Conservation (phyloP, 2,888 invertebrate species). For the Alitta virens region DNA sequence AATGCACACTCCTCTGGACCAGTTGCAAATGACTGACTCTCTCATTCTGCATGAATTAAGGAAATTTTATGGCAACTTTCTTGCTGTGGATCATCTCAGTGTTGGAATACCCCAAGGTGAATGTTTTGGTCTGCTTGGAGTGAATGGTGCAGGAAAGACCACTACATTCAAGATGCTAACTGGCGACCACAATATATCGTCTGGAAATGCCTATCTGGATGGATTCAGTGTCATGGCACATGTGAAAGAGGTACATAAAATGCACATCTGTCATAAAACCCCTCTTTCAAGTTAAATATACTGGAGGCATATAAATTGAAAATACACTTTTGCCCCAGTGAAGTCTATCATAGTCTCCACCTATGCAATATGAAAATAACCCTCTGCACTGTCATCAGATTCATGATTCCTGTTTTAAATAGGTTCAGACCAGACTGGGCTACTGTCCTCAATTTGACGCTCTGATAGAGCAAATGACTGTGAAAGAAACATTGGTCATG, state of each 20-base stretch:
- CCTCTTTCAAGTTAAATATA: no score
- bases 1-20: slow-evolving; percentile 29
- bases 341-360: no score
- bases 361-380: no score
- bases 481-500: slow-evolving; percentile 30
- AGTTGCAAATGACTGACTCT: slow-evolving; percentile 51
- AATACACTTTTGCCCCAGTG: no score
- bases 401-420: slow-evolving; percentile 18
- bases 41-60: slow-evolving; percentile 66
- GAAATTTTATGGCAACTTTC: slow-evolving; percentile 70
- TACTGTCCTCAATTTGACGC: slow-evolving; percentile 65
- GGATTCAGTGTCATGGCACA: slow-evolving; percentile 55
- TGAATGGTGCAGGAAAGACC: slow-evolving; percentile 67
- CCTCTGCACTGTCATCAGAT: no score
- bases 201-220: slow-evolving; percentile 61
- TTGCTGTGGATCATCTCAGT: slow-evolving; percentile 77
- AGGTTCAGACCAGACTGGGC: slow-evolving; percentile 73
- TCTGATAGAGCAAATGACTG: slow-evolving; percentile 33
- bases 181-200: slow-evolving; percentile 60
- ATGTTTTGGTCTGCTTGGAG: slow-evolving; percentile 77
- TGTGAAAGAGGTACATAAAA: slow-evolving; percentile 28
- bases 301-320: no score
- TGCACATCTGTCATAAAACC: neutral
- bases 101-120: slow-evolving; percentile 64
- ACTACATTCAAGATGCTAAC: slow-evolving; percentile 73